Evolutionary conservation across 2,888 invertebrate genomes (phyloP), one percentile per base, ranked within the genome.

Genomic region (Melieria picta): DNA sequence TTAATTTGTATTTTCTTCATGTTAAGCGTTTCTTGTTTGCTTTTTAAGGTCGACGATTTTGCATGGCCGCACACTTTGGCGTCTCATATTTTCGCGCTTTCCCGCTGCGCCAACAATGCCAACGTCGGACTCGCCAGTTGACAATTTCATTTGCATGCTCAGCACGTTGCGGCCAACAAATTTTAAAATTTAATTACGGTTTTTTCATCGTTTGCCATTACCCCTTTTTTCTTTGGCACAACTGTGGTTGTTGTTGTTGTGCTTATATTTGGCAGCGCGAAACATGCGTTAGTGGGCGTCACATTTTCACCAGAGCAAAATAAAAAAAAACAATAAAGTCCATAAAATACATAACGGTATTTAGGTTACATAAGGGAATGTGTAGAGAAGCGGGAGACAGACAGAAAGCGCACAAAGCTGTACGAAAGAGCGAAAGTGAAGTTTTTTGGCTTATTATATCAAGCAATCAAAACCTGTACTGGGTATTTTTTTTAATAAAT

Each of bases 111-210:
- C 13, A 52, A 52, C 52, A 52, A 52, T 52, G 11, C 11, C 10
- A 52, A 30, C 30, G n/a, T 52, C 52, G 52, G 6, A 52, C 52
- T 52, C 52, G 13, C 45, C 55, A 55, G 61, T 67, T 67, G 50
- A 60, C 57, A 67, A 67, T 61, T 67, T 48, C 48, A 69, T 69
- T 63, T 69, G 69, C 69, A 63, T 69, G 69, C 63, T 55, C 63
- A 69, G 69, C 69, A 69, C 63, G 69, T 62, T 69, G 63, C 69
- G 69, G 69, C 62, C 63, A 63, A 69, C 62, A 69, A 69, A 69
- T 69, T 69, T 69, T 69, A 63, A 69, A 69, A 69, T 69, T 69
- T 69, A 69, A 69, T 69, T 69, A 55, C 69, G 63, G 42, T 56
- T 56, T 67, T 69, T 47, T 63, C 50, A 16, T 63, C 13, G 47